Evolutionary conservation across 2,888 invertebrate genomes (phyloP).

Genomic region (Fabriciana adippe): DNA sequence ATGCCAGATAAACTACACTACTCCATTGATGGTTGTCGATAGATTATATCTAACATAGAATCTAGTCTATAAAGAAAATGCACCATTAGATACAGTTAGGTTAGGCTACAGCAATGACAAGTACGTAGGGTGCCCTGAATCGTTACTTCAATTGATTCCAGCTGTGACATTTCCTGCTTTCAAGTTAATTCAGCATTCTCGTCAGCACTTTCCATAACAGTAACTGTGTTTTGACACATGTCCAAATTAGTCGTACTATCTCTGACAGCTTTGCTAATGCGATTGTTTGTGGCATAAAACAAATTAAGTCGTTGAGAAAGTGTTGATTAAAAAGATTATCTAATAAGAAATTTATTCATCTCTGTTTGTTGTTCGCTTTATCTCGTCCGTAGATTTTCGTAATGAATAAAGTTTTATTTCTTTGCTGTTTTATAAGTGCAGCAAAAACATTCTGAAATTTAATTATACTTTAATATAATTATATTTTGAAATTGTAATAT

Average conservation of each 20-base stretch:
- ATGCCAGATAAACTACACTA: constrained; percentile 9
- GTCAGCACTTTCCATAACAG: constrained; percentile 30
- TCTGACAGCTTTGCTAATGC: constrained; percentile 34
- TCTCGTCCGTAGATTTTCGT: constrained; percentile 7
- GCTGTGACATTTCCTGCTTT: constrained; percentile 34
- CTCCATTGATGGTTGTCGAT: neutral
- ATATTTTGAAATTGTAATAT: too few species aligned
- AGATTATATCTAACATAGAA: constrained; percentile 10
- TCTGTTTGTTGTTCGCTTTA: constrained; percentile 2
- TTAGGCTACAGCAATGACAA: constrained; percentile 46
- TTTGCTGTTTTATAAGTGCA: neutral
- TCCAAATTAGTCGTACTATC: constrained; percentile 36
- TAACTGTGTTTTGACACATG: constrained; percentile 40
- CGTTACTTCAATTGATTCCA: constrained; percentile 33
- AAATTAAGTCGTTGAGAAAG: constrained; percentile 43
- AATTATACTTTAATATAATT: too few species aligned
- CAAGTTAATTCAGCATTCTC: constrained; percentile 22
- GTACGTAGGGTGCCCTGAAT: constrained; percentile 46
- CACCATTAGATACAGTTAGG: constrained; percentile 51
- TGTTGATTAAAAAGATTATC: constrained; percentile 35
- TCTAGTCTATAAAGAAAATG: constrained; percentile 34
- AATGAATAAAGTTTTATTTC: constrained; percentile 1
- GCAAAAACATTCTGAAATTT: too few species aligned
- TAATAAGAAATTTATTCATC: constrained; percentile 12
- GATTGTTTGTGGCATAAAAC: constrained; percentile 31